phyloP scores from a whole-genome alignment of 2,113 vertebrate species.

The Edolisoma coerulescens region DNA sequence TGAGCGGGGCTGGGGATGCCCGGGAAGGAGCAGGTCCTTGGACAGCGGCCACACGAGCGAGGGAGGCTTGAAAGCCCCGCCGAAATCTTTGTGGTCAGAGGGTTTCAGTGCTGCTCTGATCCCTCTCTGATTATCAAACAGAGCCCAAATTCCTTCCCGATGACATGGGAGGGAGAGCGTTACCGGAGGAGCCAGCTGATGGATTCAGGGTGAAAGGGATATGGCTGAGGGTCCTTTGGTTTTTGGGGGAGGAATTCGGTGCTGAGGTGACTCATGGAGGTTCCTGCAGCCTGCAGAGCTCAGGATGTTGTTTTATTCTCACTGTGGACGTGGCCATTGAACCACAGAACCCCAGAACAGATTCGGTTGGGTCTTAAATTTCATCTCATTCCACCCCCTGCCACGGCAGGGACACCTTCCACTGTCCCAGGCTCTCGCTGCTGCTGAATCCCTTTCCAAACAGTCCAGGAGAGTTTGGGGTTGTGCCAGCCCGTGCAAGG shows the following conservation, averaged over 20 bases:
- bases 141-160: conserved; percentile 35
- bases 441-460: neutral
- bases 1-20: neutral
- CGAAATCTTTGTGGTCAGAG: neutral
- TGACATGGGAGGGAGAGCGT: neutral
- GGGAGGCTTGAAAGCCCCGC: neutral
- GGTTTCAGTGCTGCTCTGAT: neutral
- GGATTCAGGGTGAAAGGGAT: neutral
- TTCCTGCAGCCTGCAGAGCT: neutral
- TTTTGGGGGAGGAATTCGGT: neutral
- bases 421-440: rapidly evolving
- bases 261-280: neutral
- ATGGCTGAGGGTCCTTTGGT: rapidly evolving
- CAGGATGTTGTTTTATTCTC: neutral
- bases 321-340: rapidly evolving
- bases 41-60: neutral
- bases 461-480: neutral
- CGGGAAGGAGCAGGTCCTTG: neutral
- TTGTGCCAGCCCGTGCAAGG: neutral
- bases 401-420: neutral
- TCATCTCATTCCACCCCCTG: neutral
- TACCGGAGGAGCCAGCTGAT: neutral
- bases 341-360: neutral
- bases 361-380: neutral
- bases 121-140: neutral